Base-by-base conservation (phyloP, 2,888 invertebrate species). In the Thymelicus acteon region DNA sequence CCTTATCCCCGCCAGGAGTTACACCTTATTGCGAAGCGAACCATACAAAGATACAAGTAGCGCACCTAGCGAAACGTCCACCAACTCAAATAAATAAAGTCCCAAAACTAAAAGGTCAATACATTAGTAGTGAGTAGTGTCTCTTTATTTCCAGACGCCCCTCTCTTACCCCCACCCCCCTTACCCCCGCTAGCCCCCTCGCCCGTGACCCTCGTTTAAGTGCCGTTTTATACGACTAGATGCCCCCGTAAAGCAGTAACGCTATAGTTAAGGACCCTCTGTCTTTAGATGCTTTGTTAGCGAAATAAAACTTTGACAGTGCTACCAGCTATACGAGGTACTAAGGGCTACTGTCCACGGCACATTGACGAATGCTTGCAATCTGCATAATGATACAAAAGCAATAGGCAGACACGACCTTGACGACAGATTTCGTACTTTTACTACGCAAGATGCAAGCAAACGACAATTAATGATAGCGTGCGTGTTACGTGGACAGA, bases 21-120 rank as follows among this genome's bases (percentile, higher is more conserved):
- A 3, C 31, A 31, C 31, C 3, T 31, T 31, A 31, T 31, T 31
- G 31, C 31, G 31, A 31, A 31, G 31, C 31, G 31, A 31, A 31
- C 31, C 31, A 31, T 31, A 31, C 31, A 31, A 31, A 31, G 31
- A 31, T 31, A 19, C 19, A 19, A 19, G 31, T 31, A 2, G 31
- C 31, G 5, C 31, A 44, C 44, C 8, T 19, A 2, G 49, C 15
- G 12, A 15, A 52, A 63, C 49, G 8, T 62, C 10, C 7, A 24
- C 13, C 49, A 19, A 12, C 44, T 44, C 44, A 5, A 52, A 19
- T 19, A 15, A 52, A 62, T 49, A 37, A 31, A 44, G 24, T 13
- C 44, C 65, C 24, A 47, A 65, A 65, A 44, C 47, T 57, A 65
- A 65, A 65, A 57, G 65, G 62, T 57, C 44, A 65, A 65, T 65